Base-by-base conservation (phyloP, 1,140 invertebrate genomes). In the Aphidius ervi region DNA sequence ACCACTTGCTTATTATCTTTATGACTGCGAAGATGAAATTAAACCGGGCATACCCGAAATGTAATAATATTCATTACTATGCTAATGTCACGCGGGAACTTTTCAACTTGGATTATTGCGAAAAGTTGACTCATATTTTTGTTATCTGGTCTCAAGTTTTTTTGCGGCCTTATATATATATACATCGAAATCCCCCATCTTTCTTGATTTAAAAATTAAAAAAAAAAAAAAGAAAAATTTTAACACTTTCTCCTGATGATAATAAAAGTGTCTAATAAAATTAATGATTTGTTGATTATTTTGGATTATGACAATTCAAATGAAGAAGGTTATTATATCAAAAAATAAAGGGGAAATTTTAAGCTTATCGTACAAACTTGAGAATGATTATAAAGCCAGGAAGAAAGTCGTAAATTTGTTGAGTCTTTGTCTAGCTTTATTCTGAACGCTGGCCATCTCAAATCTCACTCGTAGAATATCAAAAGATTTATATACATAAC, bases 41-140 rank as follows among this genome's bases (percentile, higher is more conserved):
- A 80, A 80, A 79, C 75, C 71, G 76, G 77, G 74, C 67, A 69
- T 69, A 69, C 70, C 75, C 76, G 67, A 77, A 79, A 77, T 78
- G 76, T 78, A 79, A 80, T 78, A 78, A 78, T 80, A 80, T 80
- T 80, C 77, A 79, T 80, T 80, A 79, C 76, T 78, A 79, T 79
- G 78, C 76, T 80, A 80, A 80, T 78, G 73, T 74, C 75, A 70
- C 68, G 69, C 68, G 63, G 42, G 42, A 31, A 31, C 23, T 46
- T 58, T 58, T 58, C 46, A 58, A 45, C 58, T 45, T 48, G 40
- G 58, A 70, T 79, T 79, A 80, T 72, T 67, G 73, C 69, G 69
- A 68, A 72, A 78, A 78, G 74, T 77, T 77, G 59, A 68, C 73
- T 74, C 75, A 67, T 80, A 80, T 78, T 78, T 80, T 80, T 78